A percentile compares a stretch with the other conserved stretches of the same genome.
Conservation (phyloP, 2,888 invertebrate species). For the Sphaeridia pumilis region DNA sequence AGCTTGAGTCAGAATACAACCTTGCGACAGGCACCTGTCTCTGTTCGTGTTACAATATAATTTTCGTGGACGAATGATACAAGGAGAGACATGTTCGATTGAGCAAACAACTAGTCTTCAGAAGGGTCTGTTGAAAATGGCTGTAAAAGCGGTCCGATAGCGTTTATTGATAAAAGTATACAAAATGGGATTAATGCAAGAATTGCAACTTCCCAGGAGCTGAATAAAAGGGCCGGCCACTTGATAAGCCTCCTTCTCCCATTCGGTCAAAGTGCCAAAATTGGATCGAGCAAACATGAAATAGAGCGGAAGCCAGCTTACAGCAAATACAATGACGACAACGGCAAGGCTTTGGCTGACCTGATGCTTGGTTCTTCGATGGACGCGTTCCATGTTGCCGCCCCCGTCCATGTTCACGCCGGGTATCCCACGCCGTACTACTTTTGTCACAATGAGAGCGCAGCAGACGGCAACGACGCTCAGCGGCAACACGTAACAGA, state of each 20-base stretch:
- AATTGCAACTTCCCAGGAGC: conserved; percentile 47
- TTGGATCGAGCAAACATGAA: conserved; percentile 41
- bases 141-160: conserved; percentile 21
- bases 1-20: no score
- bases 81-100: no score
- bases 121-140: no score
- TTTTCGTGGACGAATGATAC: no score
- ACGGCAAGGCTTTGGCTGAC: conserved; percentile 46
- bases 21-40: no score
- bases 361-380: conserved; percentile 38
- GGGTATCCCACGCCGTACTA: conserved; percentile 41
- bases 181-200: conserved; percentile 49
- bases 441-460: conserved; percentile 44
- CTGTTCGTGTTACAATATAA: no score
- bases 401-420: conserved; percentile 41
- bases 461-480: conserved; percentile 45
- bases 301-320: conserved; percentile 48
- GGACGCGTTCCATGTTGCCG: conserved; percentile 27
- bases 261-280: conserved; percentile 37
- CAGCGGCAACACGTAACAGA: conserved; percentile 46
- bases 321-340: conserved; percentile 46
- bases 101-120: no score
- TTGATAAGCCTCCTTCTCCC: conserved; percentile 37
- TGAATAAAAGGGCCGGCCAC: conserved; percentile 44
- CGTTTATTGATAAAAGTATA: conserved; percentile 28